Evolutionary conservation across 1,140 invertebrate genomes (phyloP), one percentile per base, ranked within the genome.

Genomic region (Temnothorax nylanderi): DNA sequence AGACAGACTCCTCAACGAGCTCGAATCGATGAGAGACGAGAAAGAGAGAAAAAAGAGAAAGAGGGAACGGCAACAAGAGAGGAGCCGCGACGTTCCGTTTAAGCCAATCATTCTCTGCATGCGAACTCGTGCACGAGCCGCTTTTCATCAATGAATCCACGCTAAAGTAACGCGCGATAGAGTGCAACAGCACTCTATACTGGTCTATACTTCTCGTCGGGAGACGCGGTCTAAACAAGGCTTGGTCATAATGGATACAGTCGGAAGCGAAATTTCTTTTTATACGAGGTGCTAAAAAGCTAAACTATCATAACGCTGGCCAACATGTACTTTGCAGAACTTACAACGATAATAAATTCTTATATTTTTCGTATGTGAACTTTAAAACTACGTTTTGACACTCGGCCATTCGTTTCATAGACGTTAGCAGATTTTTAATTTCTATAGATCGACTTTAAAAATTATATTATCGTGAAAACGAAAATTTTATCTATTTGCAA

Each of bases 81-180:
- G 21, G n/a, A 37, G 26, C 18, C 2, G 18, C 47, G 51, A 82
- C n/a, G n/a, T 84, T 58, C 1, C 26, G 41, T 84, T 84, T 84
- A 84, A 74, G 41, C 69, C 80, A 84, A 84, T 84, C 11, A 84
- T 84, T 84, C 65, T 58, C 18, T 49, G 18, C 80, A 84, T 69
- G 54, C 67, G 60, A 69, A 72, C 37, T 72, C 21, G 72, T 82
- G 26, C 54, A 82, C 13, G 67, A 6, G 13, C 11, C 67, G 56
- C 54, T 60, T 75, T 74, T 84, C 41, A 84, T 84, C 69, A 84
- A 84, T 84, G 51, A 21, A 84, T 56, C 37, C 26, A 82, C 44
- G 34, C 26, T 84, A 37, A 84, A 71, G 18, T 44, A 56, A 67
- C 21, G 41, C 26, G 56, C 34, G 51, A 81, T 71, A 81, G n/a